Evolutionary conservation across 1,140 invertebrate species (phyloP).

Genomic region (Onthophagus taurus): DNA sequence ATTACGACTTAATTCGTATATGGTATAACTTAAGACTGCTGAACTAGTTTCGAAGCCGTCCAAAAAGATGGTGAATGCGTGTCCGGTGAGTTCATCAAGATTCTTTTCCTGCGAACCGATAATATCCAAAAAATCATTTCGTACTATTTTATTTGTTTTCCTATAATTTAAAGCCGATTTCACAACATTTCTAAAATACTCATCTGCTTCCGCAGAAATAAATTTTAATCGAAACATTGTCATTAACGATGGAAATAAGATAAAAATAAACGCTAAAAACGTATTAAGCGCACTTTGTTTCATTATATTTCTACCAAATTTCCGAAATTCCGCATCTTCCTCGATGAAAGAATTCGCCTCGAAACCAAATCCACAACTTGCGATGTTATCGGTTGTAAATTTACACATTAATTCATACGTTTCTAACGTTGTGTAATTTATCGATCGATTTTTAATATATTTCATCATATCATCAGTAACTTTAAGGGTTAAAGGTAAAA

Average conservation of each 20-base stretch:
- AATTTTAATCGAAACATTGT: constrained; percentile 8
- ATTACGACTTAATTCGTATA: constrained; percentile 41
- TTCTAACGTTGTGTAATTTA: too few relatives aligned
- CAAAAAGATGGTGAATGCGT: constrained; percentile 48
- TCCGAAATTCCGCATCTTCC: constrained; percentile 16
- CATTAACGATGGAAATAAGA: too few relatives aligned
- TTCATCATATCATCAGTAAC: constrained; percentile 11
- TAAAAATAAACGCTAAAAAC: too few relatives aligned
- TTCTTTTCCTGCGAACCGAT: neutral
- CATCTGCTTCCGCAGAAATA: neutral
- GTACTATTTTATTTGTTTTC: constrained; percentile 5
- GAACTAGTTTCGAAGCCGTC: constrained; percentile 59
- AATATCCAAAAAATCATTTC: constrained; percentile 9
- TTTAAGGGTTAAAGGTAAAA: constrained; percentile 36
- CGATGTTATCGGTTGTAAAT: constrained; percentile 24
- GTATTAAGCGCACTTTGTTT: too few relatives aligned
- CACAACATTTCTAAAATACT: constrained; percentile 5
- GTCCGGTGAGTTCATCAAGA: constrained; percentile 36
- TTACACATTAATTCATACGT: constrained; percentile 19
- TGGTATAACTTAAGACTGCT: constrained; percentile 42
- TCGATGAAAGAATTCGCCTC: constrained; percentile 20
- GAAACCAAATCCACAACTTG: constrained; percentile 24
- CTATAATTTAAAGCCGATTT: constrained; percentile 2
- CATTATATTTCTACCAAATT: constrained; percentile 13
- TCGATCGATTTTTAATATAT: constrained; percentile 12